phyloP scores from a whole-genome alignment of 2,113 vertebrate species.

The Nibea coibor region DNA sequence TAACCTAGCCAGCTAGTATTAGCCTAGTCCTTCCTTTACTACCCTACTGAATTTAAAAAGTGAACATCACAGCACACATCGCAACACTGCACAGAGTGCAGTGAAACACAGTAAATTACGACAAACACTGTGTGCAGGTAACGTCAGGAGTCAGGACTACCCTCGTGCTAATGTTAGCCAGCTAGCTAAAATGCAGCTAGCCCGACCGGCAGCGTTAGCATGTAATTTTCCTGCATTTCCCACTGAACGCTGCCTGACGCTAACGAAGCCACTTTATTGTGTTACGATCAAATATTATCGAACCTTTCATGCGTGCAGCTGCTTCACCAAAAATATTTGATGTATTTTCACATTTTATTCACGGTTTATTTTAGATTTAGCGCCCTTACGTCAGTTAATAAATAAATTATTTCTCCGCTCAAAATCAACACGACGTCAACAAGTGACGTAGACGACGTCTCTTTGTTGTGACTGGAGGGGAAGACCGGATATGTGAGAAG shows the following conservation, averaged over 20 bases:
- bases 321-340: conserved; percentile 59
- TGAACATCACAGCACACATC: background rate
- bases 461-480: conserved; percentile 36
- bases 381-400: conserved; percentile 82
- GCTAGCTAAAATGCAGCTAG: conserved; percentile 56
- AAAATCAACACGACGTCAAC: conserved; percentile 71
- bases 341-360: conserved; percentile 82
- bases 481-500: background rate
- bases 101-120: background rate
- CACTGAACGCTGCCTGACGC: conserved; percentile 39
- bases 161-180: conserved; percentile 60
- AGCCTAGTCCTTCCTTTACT: background rate
- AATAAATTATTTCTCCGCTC: conserved; percentile 81
- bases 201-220: conserved; percentile 61
- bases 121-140: conserved; percentile 15
- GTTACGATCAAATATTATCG: conserved; percentile 58
- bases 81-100: background rate
- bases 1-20: conserved; percentile 29
- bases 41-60: background rate
- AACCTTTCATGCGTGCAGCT: conserved; percentile 76
- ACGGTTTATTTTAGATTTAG: conserved; percentile 84
- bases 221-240: conserved; percentile 45
- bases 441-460: conserved; percentile 59
- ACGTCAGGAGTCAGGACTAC: conserved; percentile 31
- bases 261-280: conserved; percentile 62